phyloP scores from a whole-genome alignment of 2,888 invertebrate genomes.

The Danaus chrysippus region DNA sequence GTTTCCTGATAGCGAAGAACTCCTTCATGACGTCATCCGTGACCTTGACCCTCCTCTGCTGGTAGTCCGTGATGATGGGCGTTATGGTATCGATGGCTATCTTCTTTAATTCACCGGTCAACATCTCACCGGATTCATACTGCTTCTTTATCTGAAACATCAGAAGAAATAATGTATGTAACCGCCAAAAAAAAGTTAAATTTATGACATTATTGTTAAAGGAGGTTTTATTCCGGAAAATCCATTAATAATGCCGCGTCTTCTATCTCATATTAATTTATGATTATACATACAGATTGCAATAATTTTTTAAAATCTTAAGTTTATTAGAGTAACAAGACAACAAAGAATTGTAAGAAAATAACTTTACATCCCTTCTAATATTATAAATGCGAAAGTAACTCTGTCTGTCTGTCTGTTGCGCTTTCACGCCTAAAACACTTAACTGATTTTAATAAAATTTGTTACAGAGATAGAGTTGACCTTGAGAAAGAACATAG shows the following conservation, averaged over 20 bases:
- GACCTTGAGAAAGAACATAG: too few species aligned
- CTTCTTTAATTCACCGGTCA: slow-evolving; percentile 97
- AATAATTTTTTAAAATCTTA: too few species aligned
- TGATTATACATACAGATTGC: too few species aligned
- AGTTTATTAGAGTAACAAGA: too few species aligned
- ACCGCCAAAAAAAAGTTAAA: background rate
- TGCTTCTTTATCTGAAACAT: slow-evolving; percentile 78
- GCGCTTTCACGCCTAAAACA: too few species aligned
- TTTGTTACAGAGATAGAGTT: too few species aligned
- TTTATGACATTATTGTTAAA: background rate
- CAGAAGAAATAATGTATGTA: background rate
- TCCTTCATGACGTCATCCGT: slow-evolving; percentile 91
- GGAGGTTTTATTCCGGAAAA: too few species aligned
- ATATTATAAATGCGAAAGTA: too few species aligned
- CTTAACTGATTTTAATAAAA: too few species aligned
- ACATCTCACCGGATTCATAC: slow-evolving; percentile 91
- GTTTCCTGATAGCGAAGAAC: slow-evolving; percentile 91
- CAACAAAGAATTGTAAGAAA: slow-evolving; percentile 4
- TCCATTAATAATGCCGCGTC: too few species aligned
- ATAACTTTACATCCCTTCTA: background rate
- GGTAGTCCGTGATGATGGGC: slow-evolving; percentile 89
- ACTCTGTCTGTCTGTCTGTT: too few species aligned
- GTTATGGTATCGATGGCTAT: slow-evolving; percentile 85
- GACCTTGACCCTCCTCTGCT: slow-evolving; percentile 86
- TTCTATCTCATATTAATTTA: too few species aligned